Evolutionary conservation across 2,888 invertebrate species (phyloP), one percentile per base, ranked within the genome.

Genomic region (Palloptera scutellata): DNA sequence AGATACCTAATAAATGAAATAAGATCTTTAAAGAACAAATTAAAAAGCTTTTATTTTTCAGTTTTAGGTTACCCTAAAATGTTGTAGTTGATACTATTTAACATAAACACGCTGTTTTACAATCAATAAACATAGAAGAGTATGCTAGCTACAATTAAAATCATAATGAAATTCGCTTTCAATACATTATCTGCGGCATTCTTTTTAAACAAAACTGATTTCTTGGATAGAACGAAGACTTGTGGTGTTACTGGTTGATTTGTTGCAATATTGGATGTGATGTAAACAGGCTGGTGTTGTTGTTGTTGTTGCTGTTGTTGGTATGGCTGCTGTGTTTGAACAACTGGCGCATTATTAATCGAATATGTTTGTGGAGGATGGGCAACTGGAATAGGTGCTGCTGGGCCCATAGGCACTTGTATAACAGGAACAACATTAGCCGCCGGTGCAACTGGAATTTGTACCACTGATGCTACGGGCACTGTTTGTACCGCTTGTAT

Each of bases 211-310:
- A 12, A 43, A 3, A 48, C 55, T 8, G 67, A 52, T 20, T 52
- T 62, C 52, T 62, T 67, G 6, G 67, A 67, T 13, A 62, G 15
- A 57, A 67, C 17, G 52, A 57, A 20, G 8, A 67, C 67, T 17
- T 66, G 66, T 4, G 52, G 40, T 52, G 41, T 30, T 15, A 11
- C 43, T 45, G 30, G 30, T 6, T 30, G 30, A 30, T 19, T 42
- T 19, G 64, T 30, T 20, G 53, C 10, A 43, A 48, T 40, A 15
- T 17, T 5, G 40, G 5, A 45, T 60, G 13, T 48, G 48, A n/a
- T 48, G 48, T 10, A 5, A 15, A n/a, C n/a, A 10, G 19, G 40
- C 4, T 48, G 48, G 15, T 1, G 51, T 48, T 40, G 20, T 30
- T 12, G 52, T 13, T 15, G 19, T 41, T 59, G 45, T 13, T 1